phyloP scores from a whole-genome alignment of 2,113 vertebrate species.

The Gymnorhina tibicen region DNA sequence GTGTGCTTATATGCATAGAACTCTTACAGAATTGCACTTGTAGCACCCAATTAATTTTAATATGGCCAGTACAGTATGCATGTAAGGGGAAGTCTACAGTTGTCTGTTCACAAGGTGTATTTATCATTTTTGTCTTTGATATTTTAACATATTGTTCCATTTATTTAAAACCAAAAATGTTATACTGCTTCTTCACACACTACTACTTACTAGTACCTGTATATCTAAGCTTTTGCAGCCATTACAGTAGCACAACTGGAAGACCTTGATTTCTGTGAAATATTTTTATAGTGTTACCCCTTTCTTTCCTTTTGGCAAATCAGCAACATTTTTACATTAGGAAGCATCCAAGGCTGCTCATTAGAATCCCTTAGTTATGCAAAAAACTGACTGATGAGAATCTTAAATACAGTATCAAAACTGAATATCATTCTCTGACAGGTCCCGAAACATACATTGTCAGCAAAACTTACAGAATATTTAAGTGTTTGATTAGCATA shows the following conservation, averaged over 20 bases:
- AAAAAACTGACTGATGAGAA: background rate
- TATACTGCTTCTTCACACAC: background rate
- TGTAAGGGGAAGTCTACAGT: background rate
- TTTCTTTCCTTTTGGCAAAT: slow-evolving; percentile 49
- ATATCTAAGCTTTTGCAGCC: background rate
- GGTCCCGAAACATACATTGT: background rate
- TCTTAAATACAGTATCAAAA: background rate
- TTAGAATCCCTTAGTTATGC: background rate
- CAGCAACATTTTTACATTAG: slow-evolving; percentile 21
- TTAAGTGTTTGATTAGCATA: background rate
- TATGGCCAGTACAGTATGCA: background rate
- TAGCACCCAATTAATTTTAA: background rate
- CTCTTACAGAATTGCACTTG: background rate
- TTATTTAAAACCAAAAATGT: background rate
- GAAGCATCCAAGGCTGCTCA: background rate
- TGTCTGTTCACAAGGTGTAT: background rate
- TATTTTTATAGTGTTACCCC: background rate
- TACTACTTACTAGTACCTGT: background rate
- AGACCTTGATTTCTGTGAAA: background rate
- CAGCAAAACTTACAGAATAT: background rate
- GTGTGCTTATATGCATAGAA: background rate
- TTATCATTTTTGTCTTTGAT: background rate
- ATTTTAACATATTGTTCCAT: background rate
- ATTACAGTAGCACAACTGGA: background rate
- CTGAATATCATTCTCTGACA: background rate